Evolutionary conservation across 2,113 vertebrate species (phyloP).

Genomic region (Ia io): DNA sequence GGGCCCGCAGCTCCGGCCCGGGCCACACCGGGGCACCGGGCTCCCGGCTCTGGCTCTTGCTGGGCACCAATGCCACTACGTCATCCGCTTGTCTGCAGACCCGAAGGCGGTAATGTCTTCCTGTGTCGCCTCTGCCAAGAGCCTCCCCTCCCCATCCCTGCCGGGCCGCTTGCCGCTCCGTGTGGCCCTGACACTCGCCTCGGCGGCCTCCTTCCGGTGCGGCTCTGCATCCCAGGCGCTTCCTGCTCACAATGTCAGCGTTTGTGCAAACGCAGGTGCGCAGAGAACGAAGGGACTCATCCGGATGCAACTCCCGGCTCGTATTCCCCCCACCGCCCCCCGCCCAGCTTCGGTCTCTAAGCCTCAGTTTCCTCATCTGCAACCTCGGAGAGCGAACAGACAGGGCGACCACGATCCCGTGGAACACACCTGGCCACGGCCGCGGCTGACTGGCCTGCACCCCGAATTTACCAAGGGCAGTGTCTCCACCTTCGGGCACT

Average conservation of each 20-base stretch:
- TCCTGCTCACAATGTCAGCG: rapidly evolving
- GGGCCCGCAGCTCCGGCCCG: too few relatives aligned
- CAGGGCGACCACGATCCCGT: rapidly evolving
- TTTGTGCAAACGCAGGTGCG: background rate
- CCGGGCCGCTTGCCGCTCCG: rapidly evolving
- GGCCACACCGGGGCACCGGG: background rate
- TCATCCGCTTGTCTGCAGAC: background rate
- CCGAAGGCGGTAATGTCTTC: background rate
- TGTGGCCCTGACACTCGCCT: background rate
- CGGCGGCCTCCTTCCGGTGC: background rate
- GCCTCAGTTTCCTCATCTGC: background rate
- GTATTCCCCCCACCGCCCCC: rapidly evolving
- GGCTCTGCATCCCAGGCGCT: background rate
- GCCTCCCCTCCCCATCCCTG: background rate
- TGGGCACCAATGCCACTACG: rapidly evolving
- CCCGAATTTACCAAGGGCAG: background rate
- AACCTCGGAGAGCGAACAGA: background rate
- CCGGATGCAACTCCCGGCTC: too few relatives aligned
- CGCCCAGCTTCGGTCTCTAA: rapidly evolving
- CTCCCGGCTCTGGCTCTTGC: rapidly evolving
- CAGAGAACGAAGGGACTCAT: background rate
- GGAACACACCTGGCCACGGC: too few relatives aligned
- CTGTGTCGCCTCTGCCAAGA: rapidly evolving
- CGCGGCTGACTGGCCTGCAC: background rate
- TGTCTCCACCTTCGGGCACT: background rate